Conservation (phyloP, 2,797 vertebrate species). For the Acanthiza pusilla region DNA sequence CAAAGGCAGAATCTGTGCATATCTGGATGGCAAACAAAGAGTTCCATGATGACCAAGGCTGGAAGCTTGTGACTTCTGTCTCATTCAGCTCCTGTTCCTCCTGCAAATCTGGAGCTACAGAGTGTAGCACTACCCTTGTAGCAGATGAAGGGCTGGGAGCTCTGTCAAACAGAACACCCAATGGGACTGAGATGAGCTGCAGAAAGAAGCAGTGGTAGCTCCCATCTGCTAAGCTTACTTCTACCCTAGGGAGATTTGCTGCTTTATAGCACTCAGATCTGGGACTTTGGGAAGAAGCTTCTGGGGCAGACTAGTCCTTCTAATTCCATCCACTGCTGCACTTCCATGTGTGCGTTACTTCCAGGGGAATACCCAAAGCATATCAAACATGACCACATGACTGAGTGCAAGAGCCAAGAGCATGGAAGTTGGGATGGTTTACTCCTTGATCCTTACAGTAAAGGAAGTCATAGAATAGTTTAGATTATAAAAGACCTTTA, state of each 20-base stretch:
- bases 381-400: background rate
- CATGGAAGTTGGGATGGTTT: background rate
- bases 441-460: background rate
- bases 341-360: background rate
- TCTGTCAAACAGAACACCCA: background rate
- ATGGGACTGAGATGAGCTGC: background rate
- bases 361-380: background rate
- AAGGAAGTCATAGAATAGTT: background rate
- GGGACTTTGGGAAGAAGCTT: background rate
- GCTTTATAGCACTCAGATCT: background rate
- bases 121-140: background rate
- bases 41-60: background rate
- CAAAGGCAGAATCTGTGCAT: background rate
- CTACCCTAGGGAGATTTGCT: background rate
- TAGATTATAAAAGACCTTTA: background rate
- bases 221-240: background rate
- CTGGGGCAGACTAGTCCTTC: background rate
- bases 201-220: background rate
- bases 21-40: background rate
- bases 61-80: background rate
- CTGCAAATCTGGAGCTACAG: background rate
- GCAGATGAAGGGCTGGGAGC: background rate
- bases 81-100: background rate
- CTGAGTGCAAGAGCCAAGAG: background rate
- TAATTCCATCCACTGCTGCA: background rate